Base-by-base conservation (phyloP, 2,888 invertebrate species). In the Panzeria rudis region DNA sequence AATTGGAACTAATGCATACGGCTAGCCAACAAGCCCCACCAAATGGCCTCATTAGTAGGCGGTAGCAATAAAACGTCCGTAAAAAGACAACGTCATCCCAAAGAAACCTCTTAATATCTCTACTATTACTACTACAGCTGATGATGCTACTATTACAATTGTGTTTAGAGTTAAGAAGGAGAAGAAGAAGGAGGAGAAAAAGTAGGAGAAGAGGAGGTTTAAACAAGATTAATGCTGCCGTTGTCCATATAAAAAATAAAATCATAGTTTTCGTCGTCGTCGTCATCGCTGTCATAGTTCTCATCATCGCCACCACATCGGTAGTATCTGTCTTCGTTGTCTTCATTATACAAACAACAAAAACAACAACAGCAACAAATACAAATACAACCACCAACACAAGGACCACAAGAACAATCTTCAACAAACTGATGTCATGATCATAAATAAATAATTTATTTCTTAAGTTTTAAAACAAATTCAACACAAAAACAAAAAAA, bases 1-100 rank as follows among this genome's bases (percentile, higher is more conserved):
- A 98, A 93, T 93, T 98, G 90, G 98, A 98, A 93, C 96, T 98
- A 95, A 95, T 95, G 88, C 97, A 97, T 83, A 95, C 95, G 89
- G 94, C 96, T 91, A 94, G 94, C 90, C 94, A 95, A 90, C 94
- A 94, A 92, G 94, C 94, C 92, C 93, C 94, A 88, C 95, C 96
- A 90, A 97, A 97, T 93, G 97, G 97, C 77, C 94, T 97, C 88
- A 96, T 97, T 91, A 95, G 95, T 91, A 95, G 97, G 92, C 96
- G 97, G 96, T 97, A 96, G 95, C 96, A 95, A 93, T 92, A 93
- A 90, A 92, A 89, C 84, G 72, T 41, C 54, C 29, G 29, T 15
- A 59, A 54, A 17, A 81, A 66, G 86, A 80, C 83, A 89, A 89
- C 88, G 88, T 47, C 84, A 76, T 82, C 88, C 76, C 76, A 66